phyloP scores from a whole-genome alignment of 2,797 vertebrate genomes.

The Liasis olivaceus region DNA sequence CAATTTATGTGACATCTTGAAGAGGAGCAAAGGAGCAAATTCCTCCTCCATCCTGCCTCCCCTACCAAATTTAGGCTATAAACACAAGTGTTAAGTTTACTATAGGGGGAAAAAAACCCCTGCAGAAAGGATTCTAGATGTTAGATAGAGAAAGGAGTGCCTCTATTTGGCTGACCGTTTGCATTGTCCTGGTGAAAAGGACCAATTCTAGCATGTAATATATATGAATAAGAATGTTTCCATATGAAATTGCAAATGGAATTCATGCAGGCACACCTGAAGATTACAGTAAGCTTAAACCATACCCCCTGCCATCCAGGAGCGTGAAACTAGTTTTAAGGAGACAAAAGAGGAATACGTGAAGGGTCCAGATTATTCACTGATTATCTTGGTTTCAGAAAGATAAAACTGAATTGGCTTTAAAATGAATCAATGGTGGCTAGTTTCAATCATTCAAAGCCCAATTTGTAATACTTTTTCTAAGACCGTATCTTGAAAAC shows the following conservation, averaged over 20 bases:
- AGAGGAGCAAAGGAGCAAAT: conserved; percentile 16
- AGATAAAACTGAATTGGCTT: conserved; percentile 47
- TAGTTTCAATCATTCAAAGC: background rate
- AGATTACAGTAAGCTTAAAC: conserved; percentile 85
- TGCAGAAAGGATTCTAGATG: conserved; percentile 32
- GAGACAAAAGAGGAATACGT: conserved; percentile 82
- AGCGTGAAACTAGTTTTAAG: conserved; percentile 83
- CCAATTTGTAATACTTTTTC: background rate
- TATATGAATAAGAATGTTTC: conserved; percentile 55
- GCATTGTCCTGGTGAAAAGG: conserved; percentile 53
- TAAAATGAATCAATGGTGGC: conserved; percentile 31
- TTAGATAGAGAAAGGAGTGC: background rate
- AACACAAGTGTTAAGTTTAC: conserved; percentile 23
- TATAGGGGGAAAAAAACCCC: conserved; percentile 17
- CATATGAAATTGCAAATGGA: conserved; percentile 66
- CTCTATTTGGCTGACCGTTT: conserved; percentile 18
- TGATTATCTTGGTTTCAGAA: conserved; percentile 43
- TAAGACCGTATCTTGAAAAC: conserved; percentile 35
- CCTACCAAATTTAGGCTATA: conserved; percentile 38
- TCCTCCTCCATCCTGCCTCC: background rate
- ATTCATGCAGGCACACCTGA: conserved; percentile 75
- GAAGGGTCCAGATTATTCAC: conserved; percentile 61
- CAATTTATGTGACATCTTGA: conserved; percentile 65
- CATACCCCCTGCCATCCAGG: conserved; percentile 93
- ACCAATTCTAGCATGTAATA: conserved; percentile 53